Base-by-base conservation (phyloP, 2,113 vertebrate species). In the Spilogale gracilis region DNA sequence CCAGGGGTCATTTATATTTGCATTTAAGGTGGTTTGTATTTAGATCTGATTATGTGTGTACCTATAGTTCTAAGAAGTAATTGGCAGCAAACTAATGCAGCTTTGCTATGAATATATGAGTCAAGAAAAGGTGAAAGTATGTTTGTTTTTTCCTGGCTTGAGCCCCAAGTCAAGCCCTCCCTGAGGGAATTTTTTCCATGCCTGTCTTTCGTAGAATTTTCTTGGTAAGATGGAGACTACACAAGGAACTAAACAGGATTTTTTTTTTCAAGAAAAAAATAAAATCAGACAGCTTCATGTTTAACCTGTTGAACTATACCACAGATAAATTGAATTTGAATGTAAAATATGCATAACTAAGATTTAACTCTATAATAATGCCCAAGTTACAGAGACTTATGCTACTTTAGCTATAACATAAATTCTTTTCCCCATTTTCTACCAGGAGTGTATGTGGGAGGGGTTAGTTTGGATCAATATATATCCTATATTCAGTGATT, bases 1-100 rank as follows among this genome's bases (percentile, higher is more conserved):
- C 27, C 17, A 78, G 48, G 6, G 38, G 9, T 85, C 63, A 65
- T 91, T 81, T 60, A 58, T 65, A 81, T 95, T 92, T 80, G 32
- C 48, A 76, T 92, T 95, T 87, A 67, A 80, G 83, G 80, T 94
- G 25, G 0, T 80, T 95, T 87, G 11, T 90, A 45, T 32, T 97
- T 93, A 23, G 38, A 67, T 95, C 27, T 97, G 73, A 86, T 80
- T 76, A 58, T 54, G 56, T 27, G 9, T 54, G 3, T 83, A 60
- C 67, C 83, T 71, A 12, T 10, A 79, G 20, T 63, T 91, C 54
- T 97, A 18, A 83, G 73, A 96, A 27, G 17, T 96, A 79, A 90
- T 80, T 96, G 20, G 61, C 45, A 76, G n/a, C 12, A 91, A 90
- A 60, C 43, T 56, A 80, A 88, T 71, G 45, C 84, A 60, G 17